These are phyloP conservation scores for Imbricaverruca yamaguchii DNA, from an alignment of 2,888 invertebrate species.

Conservation along the genomic window DNA sequence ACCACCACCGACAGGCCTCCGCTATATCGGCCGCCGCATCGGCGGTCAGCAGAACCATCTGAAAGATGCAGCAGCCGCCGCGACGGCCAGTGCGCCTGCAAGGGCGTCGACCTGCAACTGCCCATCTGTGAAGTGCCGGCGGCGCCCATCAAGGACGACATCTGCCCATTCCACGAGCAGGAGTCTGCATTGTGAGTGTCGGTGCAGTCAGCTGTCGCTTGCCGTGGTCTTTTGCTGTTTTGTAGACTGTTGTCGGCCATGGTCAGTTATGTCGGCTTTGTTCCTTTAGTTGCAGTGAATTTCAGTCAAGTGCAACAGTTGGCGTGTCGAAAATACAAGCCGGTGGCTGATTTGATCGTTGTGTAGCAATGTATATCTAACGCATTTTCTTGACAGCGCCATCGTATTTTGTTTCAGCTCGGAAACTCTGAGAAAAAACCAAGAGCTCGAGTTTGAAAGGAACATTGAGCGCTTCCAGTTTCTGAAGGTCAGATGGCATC, in stretches of 20 bases:
- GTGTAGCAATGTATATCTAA: too few relatives aligned
- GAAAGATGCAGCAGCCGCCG: not conserved
- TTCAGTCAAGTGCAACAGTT: too few relatives aligned
- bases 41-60: not conserved
- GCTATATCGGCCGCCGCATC: not conserved
- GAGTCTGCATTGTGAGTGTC: slow-evolving; percentile 35
- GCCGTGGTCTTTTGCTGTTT: too few relatives aligned
- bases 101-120: not conserved
- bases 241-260: too few relatives aligned
- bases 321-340: too few relatives aligned
- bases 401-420: not conserved
- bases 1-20: not conserved
- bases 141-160: slow-evolving; percentile 37
- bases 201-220: too few relatives aligned
- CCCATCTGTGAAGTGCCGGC: slow-evolving; percentile 30
- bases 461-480: slow-evolving; percentile 33
- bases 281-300: too few relatives aligned
- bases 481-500: slow-evolving; percentile 23
- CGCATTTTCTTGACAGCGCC: not conserved
- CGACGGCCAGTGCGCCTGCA: slow-evolving; percentile 11
- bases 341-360: too few relatives aligned
- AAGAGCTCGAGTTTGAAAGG: slow-evolving; percentile 31
- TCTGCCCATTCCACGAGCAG: slow-evolving; percentile 44
- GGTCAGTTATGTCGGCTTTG: too few relatives aligned
- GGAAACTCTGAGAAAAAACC: slow-evolving; percentile 27